Conservation (phyloP, 1,140 invertebrate species). For the Diprion similis region DNA sequence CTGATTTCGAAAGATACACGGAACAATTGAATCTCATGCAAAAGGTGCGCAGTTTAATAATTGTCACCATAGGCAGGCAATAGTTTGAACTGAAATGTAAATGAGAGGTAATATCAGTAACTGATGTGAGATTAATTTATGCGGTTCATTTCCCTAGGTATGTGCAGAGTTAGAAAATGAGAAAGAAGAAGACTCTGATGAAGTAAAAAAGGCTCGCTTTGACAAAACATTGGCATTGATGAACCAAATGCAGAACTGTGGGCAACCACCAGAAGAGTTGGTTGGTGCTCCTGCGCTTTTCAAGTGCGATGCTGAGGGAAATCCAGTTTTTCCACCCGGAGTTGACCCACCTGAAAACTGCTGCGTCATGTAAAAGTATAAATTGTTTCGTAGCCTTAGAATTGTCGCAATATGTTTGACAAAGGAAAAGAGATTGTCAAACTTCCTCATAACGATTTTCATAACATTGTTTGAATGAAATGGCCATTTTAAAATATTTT, state of each 20-base stretch:
- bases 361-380: conserved; percentile 46
- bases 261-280: conserved; percentile 85
- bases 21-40: conserved; percentile 81
- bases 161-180: conserved; percentile 81
- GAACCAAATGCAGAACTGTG: conserved; percentile 87
- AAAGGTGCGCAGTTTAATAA: conserved; percentile 55
- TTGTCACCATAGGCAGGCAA: background rate
- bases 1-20: conserved; percentile 74
- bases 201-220: conserved; percentile 79
- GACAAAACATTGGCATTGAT: conserved; percentile 79
- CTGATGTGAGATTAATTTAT: conserved; percentile 16
- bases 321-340: conserved; percentile 39
- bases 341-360: conserved; percentile 49
- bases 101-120: conserved; percentile 9
- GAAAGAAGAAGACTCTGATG: conserved; percentile 71
- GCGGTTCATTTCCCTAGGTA: conserved; percentile 49
- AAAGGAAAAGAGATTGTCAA: background rate
- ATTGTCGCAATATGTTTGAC: no score
- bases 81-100: background rate
- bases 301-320: conserved; percentile 45
- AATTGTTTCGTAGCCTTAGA: background rate
- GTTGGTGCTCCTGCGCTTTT: conserved; percentile 68
- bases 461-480: background rate
- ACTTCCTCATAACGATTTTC: background rate
- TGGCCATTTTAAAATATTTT: background rate